Conservation (phyloP, 1,140 invertebrate genomes). For the Dermatophagoides farinae region DNA sequence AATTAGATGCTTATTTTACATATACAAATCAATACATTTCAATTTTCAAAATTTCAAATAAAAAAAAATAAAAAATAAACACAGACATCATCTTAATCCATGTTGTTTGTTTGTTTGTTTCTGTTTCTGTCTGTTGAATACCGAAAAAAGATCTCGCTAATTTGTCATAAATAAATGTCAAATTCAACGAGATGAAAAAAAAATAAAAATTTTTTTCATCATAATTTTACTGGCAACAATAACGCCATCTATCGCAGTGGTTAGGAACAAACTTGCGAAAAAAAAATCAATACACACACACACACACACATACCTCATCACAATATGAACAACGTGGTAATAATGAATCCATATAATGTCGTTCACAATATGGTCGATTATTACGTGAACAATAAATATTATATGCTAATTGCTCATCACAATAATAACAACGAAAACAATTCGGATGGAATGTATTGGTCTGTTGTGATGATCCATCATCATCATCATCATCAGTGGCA, state of each 20-base stretch:
- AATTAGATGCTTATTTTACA: no score
- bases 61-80: no score
- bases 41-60: no score
- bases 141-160: no score
- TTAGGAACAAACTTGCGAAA: neutral
- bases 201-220: no score
- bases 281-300: neutral
- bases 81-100: no score
- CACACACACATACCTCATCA: conserved; percentile 16
- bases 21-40: neutral
- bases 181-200: no score
- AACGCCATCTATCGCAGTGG: neutral
- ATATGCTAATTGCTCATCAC: neutral
- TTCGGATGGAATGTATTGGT: conserved; percentile 18
- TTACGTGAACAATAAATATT: conserved; percentile 24
- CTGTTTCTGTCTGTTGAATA: no score
- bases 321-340: neutral
- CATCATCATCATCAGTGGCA: neutral
- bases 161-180: no score
- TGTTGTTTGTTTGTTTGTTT: no score
- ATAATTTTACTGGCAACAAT: no score
- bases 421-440: neutral
- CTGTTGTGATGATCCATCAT: no score
- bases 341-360: conserved; percentile 4
- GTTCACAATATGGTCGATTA: conserved; percentile 18